A percentile compares a stretch with the other conserved stretches of the same genome.
Evolutionary conservation across 2,888 invertebrate genomes (phyloP).

Genomic region (Sesia apiformis): DNA sequence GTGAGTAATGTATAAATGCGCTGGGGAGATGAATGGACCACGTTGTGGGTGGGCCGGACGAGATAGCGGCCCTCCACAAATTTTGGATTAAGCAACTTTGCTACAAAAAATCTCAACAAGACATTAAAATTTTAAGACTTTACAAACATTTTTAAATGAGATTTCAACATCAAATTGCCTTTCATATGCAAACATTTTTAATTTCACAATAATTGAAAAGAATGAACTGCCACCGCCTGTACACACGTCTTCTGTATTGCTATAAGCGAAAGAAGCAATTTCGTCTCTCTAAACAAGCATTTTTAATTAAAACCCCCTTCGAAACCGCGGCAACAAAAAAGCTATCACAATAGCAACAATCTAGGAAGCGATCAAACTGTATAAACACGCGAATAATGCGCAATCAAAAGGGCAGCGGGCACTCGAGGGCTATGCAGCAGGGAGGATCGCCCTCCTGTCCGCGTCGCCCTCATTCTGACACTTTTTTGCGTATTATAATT

Average conservation of each 20-base stretch:
- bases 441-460: slow-evolving; percentile 15
- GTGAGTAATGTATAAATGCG: slow-evolving; percentile 74
- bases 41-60: slow-evolving; percentile 37
- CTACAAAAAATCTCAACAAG: slow-evolving; percentile 21
- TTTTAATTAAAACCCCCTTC: slow-evolving; percentile 69
- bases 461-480: slow-evolving; percentile 11
- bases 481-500: slow-evolving; percentile 50
- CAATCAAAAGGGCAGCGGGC: slow-evolving; percentile 70
- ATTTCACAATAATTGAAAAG: no score
- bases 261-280: slow-evolving; percentile 32
- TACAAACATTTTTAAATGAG: background rate
- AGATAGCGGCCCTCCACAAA: slow-evolving; percentile 48
- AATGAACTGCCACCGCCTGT: no score
- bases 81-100: slow-evolving; percentile 54
- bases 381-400: slow-evolving; percentile 71
- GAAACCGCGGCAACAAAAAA: slow-evolving; percentile 57
- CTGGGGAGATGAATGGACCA: slow-evolving; percentile 63
- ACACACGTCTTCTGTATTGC: background rate
- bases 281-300: slow-evolving; percentile 45
- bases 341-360: slow-evolving; percentile 70
- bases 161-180: background rate
- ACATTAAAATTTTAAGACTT: background rate
- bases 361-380: slow-evolving; percentile 72
- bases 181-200: background rate
- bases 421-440: slow-evolving; percentile 43